Conservation (phyloP, 2,113 vertebrate species). For the Chauna torquata region DNA sequence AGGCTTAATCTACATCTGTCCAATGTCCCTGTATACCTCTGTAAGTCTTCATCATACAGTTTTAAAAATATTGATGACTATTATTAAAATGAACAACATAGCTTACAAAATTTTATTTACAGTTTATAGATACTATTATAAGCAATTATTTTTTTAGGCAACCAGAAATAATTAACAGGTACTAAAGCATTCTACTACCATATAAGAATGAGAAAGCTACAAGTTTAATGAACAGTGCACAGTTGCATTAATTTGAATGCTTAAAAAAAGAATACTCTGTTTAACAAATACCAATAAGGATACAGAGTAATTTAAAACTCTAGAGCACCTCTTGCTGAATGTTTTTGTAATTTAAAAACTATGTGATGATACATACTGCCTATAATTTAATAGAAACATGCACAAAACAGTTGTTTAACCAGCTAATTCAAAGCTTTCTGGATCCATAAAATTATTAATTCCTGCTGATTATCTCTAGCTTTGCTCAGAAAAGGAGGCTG, state of each 20-base stretch:
- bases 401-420: not conserved
- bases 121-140: not conserved
- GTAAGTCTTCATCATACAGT: not conserved
- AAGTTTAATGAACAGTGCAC: not conserved
- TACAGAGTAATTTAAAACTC: not conserved
- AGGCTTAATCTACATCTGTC: not conserved
- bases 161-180: not conserved
- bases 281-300: not conserved
- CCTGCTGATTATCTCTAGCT: not conserved
- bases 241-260: not conserved
- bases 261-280: not conserved
- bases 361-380: not conserved
- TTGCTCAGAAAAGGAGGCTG: not conserved
- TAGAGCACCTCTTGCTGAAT: not conserved
- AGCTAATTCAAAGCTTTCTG: not conserved
- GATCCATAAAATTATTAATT: slow-evolving; percentile 5
- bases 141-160: not conserved
- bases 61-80: not conserved
- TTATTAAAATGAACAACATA: not conserved
- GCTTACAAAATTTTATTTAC: not conserved
- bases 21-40: not conserved
- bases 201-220: not conserved
- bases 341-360: not conserved
- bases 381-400: not conserved
- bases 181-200: not conserved